These are phyloP conservation scores for Hyaena hyaena DNA, from an alignment of 2,113 vertebrate species.

Conservation along the genomic window DNA sequence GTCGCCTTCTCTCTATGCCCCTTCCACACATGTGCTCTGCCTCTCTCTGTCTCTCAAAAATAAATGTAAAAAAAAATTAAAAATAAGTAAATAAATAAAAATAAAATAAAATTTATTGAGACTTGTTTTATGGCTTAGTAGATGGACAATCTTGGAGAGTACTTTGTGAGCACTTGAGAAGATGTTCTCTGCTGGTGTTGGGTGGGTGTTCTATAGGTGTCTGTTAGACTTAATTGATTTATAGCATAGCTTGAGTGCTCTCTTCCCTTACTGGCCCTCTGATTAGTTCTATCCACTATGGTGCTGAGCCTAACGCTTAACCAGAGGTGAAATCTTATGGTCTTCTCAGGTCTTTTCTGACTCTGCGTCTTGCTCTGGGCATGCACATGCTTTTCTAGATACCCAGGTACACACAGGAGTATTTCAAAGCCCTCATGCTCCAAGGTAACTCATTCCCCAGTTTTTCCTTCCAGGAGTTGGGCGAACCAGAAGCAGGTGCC, in stretches of 20 bases:
- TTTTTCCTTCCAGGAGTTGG: background rate
- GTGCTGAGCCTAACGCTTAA: background rate
- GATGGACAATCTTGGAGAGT: background rate
- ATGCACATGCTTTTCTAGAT: background rate
- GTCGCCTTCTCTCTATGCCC: background rate
- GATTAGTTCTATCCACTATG: background rate
- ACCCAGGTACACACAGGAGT: background rate
- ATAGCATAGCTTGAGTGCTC: background rate
- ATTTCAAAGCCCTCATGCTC: background rate
- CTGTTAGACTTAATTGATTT: background rate
- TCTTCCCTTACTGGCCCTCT: constrained; percentile 4
- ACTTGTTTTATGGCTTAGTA: background rate
- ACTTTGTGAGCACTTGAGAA: background rate
- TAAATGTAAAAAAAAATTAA: too few relatives aligned
- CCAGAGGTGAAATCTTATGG: background rate
- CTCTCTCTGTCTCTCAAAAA: too few relatives aligned
- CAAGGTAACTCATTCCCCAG: background rate
- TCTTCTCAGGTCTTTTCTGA: background rate
- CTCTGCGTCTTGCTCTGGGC: background rate
- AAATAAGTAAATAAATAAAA: too few relatives aligned
- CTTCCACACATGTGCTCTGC: too few relatives aligned
- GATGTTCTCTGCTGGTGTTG: background rate
- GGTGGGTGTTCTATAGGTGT: background rate
- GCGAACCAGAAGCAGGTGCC: background rate
- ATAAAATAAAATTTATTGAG: too few relatives aligned